A percentile compares a stretch with the other conserved stretches of the same genome.
These are phyloP conservation scores for Lepus europaeus DNA, from an alignment of 2,113 vertebrate genomes.

Conservation along the genomic window DNA sequence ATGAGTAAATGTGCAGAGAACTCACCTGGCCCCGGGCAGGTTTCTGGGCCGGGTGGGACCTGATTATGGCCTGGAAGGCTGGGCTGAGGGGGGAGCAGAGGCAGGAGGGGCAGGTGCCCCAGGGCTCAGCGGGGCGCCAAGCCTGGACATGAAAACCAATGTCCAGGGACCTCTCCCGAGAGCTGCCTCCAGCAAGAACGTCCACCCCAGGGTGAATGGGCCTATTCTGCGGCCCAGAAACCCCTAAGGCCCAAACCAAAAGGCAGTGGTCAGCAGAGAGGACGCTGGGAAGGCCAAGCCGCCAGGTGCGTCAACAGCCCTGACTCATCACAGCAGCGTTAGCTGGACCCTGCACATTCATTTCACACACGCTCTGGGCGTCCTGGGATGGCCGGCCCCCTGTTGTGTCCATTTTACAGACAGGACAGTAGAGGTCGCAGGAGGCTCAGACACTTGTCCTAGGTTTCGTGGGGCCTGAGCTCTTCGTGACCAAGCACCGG, in stretches of 20 bases:
- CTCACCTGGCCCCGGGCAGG: background rate
- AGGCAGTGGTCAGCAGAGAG: background rate
- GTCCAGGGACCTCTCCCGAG: background rate
- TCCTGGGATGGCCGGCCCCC: accelerated
- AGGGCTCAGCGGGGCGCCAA: background rate
- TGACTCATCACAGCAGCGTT: background rate
- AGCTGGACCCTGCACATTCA: background rate
- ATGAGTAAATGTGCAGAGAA: background rate
- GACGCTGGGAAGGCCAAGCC: background rate
- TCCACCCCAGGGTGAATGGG: background rate
- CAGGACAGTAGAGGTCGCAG: background rate
- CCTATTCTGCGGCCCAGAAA: background rate
- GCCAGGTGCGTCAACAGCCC: accelerated
- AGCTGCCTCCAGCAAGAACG: background rate
- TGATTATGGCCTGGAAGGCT: background rate
- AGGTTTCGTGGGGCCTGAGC: accelerated
- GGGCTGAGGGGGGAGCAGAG: background rate
- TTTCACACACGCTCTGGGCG: background rate
- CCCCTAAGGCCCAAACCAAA: background rate
- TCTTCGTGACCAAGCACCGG: accelerated
- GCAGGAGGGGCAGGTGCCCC: accelerated
- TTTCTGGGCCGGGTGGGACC: background rate
- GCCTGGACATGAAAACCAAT: background rate
- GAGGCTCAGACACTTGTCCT: background rate
- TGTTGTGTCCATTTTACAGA: background rate